Base-by-base conservation (phyloP, 2,113 vertebrate species). In the Amazona guildingii region DNA sequence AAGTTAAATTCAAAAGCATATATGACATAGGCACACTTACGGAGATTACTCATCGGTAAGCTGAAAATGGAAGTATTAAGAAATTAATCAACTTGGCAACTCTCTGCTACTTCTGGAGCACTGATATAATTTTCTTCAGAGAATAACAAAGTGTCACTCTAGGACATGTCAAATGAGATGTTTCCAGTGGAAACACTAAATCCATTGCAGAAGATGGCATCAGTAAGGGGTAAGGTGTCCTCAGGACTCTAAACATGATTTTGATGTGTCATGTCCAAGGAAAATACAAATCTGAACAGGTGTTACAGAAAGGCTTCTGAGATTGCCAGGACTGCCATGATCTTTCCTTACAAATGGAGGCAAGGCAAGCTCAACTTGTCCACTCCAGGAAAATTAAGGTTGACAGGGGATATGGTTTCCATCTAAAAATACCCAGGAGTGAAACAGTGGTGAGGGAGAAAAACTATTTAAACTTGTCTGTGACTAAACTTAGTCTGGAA, bases 401-500 rank as follows among this genome's bases (percentile, higher is more conserved):
- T 95, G 62, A 52, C 31, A 44, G 51, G 43, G 37, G 80, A 86
- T 95, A 92, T 9, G 11, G 39, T 95, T 97, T 97, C 95, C 46
- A 37, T 80, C 94, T 96, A 96, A 95, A 97, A 95, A 97, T 94
- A 96, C 17, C 16, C 5, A 0, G 41, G 72, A 95, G 68, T 46
- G 66, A 94, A 93, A 70, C 59, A 73, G 72, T 9, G 3, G 64
- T 18, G 76, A 88, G 37, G 46, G 86, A 90, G 44, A 83, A 87
- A 9, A 86, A 80, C 83, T 96, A 94, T 95, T 96, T 94, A 90
- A 95, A 94, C 33, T 68, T 70, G 29, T 81, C 76, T 83, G 91
- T 61, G 83, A 78, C 94, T 96, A 88, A 96, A 88, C 73, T 88
- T 96, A 95, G 86, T 43, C 86, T 88, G 91, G 79, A 94, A 94